Evolutionary conservation across 2,797 vertebrate species (phyloP).

Genomic region (Molossus alvarezi): DNA sequence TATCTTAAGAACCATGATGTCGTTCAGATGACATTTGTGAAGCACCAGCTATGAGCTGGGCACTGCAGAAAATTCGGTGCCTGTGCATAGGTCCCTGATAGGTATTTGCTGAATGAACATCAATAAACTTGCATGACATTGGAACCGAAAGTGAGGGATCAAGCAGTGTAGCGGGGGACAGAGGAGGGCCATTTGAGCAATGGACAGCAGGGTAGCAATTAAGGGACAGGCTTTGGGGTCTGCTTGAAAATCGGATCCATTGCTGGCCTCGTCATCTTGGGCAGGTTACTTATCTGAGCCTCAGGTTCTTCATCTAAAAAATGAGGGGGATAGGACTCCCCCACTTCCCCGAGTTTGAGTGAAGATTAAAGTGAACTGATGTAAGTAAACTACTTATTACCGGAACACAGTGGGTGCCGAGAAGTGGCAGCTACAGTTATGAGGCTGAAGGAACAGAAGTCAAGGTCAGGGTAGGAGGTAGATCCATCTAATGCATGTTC

Average conservation of each 20-base stretch:
- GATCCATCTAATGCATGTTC: background rate
- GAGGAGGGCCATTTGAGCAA: background rate
- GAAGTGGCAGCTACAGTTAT: background rate
- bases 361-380: background rate
- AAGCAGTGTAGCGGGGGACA: background rate
- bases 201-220: background rate
- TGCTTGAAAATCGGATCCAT: background rate
- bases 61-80: background rate
- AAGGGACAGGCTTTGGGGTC: background rate
- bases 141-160: background rate
- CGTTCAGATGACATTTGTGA: background rate
- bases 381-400: background rate
- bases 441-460: background rate
- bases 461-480: background rate
- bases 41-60: background rate
- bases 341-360: background rate
- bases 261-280: background rate
- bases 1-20: background rate
- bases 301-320: slow-evolving; percentile 16
- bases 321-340: background rate
- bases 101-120: background rate
- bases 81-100: background rate
- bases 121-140: background rate
- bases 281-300: slow-evolving; percentile 1
- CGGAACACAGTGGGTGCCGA: background rate